Percentiles rank a stretch among this genome's conserved stretches.
Evolutionary conservation across 1,140 invertebrate genomes (phyloP).

Genomic region (Polypedilum vanderplanki): DNA sequence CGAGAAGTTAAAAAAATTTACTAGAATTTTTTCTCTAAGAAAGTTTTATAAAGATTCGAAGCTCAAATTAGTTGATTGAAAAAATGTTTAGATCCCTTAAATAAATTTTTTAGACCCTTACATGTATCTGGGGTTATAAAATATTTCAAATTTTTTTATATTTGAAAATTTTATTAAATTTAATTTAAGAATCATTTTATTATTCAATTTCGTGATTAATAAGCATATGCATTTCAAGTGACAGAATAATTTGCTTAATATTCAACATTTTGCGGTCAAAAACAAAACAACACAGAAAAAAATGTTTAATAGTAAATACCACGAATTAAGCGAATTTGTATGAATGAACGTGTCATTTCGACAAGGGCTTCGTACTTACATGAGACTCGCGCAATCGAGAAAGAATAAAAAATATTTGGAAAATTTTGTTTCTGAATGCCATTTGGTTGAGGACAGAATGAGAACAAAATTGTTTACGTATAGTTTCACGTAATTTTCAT

Average conservation of each 20-base stretch:
- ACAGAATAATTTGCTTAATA: background rate
- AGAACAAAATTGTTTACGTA: background rate
- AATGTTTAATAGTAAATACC: background rate
- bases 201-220: background rate
- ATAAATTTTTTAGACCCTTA: too few species aligned
- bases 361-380: conserved; percentile 2
- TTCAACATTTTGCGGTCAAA: background rate
- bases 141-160: too few species aligned
- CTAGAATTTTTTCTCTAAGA: too few species aligned
- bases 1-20: too few species aligned
- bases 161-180: too few species aligned
- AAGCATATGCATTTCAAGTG: background rate
- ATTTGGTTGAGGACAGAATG: background rate
- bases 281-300: background rate
- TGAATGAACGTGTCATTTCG: conserved; percentile 28
- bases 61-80: too few species aligned
- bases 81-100: too few species aligned
- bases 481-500: background rate
- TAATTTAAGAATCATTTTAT: too few species aligned
- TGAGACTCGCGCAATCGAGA: background rate
- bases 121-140: too few species aligned
- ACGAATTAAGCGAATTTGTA: conserved; percentile 9
- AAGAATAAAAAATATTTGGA: background rate
- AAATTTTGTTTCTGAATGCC: conserved; percentile 1
- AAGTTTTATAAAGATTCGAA: too few species aligned